Evolutionary conservation across 2,797 vertebrate species (phyloP).

Genomic region (Platyrinchus mystaceus): DNA sequence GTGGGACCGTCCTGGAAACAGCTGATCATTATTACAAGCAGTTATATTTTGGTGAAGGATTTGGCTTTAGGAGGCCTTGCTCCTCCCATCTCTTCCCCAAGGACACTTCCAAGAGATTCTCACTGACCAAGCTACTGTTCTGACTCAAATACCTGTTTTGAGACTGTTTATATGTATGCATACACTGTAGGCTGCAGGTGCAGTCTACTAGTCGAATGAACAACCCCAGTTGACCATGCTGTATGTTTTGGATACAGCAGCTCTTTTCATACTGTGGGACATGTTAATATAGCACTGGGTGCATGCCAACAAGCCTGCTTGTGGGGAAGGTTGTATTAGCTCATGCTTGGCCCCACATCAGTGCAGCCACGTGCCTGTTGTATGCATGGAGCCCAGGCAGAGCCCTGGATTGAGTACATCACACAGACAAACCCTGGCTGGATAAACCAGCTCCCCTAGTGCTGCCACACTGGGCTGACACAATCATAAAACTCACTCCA

Average conservation of each 20-base stretch:
- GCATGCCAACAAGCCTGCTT: background rate
- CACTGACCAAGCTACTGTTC: background rate
- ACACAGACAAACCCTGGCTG: background rate
- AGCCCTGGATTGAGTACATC: background rate
- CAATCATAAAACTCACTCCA: fast-evolving
- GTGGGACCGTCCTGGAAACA: background rate
- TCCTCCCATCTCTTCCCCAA: background rate
- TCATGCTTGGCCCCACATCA: background rate
- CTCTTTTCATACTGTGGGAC: background rate
- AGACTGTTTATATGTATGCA: background rate
- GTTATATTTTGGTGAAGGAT: background rate
- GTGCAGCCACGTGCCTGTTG: background rate
- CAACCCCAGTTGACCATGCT: fast-evolving
- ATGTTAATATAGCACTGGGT: background rate
- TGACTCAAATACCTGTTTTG: background rate
- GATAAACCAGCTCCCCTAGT: background rate
- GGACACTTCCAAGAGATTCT: background rate
- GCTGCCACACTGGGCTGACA: background rate
- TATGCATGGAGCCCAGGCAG: background rate
- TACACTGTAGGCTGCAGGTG: background rate
- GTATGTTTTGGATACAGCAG: background rate
- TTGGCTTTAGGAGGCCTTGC: background rate
- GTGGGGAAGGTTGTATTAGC: background rate
- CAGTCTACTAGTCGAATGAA: background rate
- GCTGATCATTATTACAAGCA: background rate